Percentiles rank a stretch among this genome's conserved stretches.
Conservation (phyloP, 64 coral and sea anemone species). For the Pocillopora damicornis region DNA sequence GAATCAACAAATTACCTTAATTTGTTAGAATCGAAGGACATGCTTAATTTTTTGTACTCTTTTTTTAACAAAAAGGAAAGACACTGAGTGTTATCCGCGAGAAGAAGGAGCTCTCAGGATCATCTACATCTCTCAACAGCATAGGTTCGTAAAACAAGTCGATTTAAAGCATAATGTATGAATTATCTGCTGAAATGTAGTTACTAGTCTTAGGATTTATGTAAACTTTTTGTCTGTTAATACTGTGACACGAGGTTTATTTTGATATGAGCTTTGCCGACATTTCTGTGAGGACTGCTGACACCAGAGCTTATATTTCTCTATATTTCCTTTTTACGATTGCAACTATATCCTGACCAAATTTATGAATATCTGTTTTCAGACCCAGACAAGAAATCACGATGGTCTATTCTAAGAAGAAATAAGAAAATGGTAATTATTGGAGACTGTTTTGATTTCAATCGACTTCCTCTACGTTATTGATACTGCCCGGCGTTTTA, state of each 20-base stretch:
- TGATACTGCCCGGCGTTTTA: background rate
- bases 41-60: background rate
- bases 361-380: background rate
- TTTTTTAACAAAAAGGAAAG: conserved; percentile 12
- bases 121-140: conserved; percentile 75
- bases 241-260: too few species aligned
- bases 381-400: conserved; percentile 82
- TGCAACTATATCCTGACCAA: background rate
- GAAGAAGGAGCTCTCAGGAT: conserved; percentile 63
- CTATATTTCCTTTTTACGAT: background rate
- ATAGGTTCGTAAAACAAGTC: conserved; percentile 58
- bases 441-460: background rate
- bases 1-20: background rate
- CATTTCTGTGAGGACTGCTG: background rate
- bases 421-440: conserved; percentile 87
- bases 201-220: background rate
- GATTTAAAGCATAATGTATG: background rate
- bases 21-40: background rate
- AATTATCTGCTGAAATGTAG: background rate
- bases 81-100: conserved; percentile 27
- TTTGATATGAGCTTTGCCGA: too few species aligned
- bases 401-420: conserved; percentile 84
- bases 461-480: background rate
- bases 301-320: background rate
- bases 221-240: too few species aligned